These are phyloP conservation scores for Orchestia grillus DNA, from an alignment of 1,140 invertebrate genomes.

Conservation along the genomic window DNA sequence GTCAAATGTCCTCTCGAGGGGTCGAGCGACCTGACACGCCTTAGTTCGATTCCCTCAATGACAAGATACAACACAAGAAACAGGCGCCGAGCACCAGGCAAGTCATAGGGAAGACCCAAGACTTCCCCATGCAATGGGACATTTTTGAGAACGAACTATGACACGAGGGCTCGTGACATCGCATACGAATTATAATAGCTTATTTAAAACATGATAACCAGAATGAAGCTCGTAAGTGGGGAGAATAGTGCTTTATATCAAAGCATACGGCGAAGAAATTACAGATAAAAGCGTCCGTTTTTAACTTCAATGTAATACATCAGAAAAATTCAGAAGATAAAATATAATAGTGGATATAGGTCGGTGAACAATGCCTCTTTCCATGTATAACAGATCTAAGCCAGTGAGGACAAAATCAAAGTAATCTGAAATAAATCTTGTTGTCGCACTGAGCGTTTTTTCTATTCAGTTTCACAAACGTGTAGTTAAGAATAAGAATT, in stretches of 20 bases:
- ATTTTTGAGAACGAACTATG: no score
- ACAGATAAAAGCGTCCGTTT: no score
- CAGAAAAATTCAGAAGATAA: no score
- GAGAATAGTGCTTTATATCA: no score
- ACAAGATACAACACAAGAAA: not conserved
- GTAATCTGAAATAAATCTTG: not conserved
- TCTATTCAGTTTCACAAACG: not conserved
- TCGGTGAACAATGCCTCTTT: no score
- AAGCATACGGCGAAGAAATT: no score
- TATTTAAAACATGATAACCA: not conserved
- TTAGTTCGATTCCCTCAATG: not conserved
- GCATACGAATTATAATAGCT: not conserved
- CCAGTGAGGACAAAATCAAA: no score
- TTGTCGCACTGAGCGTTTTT: not conserved
- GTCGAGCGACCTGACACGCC: not conserved
- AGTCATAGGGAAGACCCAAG: not conserved
- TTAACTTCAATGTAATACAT: no score
- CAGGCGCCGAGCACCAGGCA: not conserved
- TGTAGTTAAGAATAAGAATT: not conserved
- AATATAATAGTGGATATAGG: no score
- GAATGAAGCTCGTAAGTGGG: not conserved
- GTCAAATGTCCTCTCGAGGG: not conserved
- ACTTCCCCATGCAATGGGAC: not conserved
- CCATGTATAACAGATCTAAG: no score
- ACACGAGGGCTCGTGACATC: no score